A percentile compares a stretch with the other conserved stretches of the same genome.
phyloP scores from a whole-genome alignment of 1,140 invertebrate species.

The Berghia stephanieae region DNA sequence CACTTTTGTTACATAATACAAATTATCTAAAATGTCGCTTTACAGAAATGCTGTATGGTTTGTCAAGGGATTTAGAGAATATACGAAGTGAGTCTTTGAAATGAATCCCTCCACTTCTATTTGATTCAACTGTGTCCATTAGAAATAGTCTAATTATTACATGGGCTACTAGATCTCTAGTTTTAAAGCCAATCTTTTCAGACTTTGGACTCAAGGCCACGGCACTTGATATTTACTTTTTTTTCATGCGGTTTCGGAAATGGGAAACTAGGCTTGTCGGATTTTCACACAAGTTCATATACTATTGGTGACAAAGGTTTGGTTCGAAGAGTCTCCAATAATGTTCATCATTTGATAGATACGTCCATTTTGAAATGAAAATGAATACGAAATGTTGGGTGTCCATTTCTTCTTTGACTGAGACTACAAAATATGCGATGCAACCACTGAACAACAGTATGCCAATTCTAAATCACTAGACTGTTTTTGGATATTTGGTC shows the following conservation, averaged over 20 bases:
- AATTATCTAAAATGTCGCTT: constrained; percentile 66
- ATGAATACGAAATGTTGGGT: no score
- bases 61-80: constrained; percentile 65
- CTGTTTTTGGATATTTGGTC: not conserved
- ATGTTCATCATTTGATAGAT: no score
- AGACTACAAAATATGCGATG: no score
- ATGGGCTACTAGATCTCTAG: not conserved
- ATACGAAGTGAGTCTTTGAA: constrained; percentile 60
- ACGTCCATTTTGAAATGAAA: no score
- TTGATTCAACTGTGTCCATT: not conserved
- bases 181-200: not conserved
- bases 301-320: no score
- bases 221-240: not conserved
- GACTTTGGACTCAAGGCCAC: not conserved
- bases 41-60: constrained; percentile 65
- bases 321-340: no score
- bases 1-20: no score
- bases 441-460: not conserved
- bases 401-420: no score
- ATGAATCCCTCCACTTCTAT: not conserved
- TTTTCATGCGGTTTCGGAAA: not conserved
- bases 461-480: not conserved
- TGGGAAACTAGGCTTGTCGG: no score
- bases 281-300: no score
- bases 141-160: not conserved